Conservation (phyloP, 2,797 vertebrate genomes). For the Dermochelys coriacea region DNA sequence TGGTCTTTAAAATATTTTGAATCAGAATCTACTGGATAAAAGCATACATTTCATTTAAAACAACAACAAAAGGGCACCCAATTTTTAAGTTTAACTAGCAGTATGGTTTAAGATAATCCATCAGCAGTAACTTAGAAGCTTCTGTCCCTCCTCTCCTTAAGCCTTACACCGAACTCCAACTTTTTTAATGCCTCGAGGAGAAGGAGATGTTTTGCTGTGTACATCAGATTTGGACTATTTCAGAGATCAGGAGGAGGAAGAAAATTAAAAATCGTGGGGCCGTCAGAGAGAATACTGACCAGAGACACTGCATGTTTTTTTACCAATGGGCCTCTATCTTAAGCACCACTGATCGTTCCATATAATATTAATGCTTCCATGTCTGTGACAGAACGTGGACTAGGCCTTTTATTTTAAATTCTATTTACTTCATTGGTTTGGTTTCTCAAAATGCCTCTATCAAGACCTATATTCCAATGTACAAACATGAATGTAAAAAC, state of each 20-base stretch:
- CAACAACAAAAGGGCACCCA: background rate
- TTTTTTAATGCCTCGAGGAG: background rate
- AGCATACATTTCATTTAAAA: constrained; percentile 28
- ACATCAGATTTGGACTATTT: constrained; percentile 39
- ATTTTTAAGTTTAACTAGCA: background rate
- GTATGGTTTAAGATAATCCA: constrained; percentile 17
- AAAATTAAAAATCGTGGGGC: background rate
- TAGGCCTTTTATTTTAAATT: background rate
- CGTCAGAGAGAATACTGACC: background rate
- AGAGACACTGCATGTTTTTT: fast-evolving
- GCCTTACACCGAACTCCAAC: constrained; percentile 7
- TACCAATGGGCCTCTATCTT: background rate
- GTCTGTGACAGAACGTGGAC: background rate
- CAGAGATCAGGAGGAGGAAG: background rate
- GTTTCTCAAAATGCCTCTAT: background rate
- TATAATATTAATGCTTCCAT: background rate
- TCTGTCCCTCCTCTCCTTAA: background rate
- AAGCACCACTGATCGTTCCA: background rate
- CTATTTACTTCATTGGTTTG: background rate
- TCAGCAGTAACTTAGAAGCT: background rate
- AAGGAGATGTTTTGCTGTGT: constrained; percentile 31
- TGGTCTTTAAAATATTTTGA: background rate
- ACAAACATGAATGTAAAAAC: background rate
- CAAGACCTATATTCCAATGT: background rate
- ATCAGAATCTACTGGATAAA: background rate